Base-by-base conservation (phyloP, 2,113 vertebrate species). In the Amphiprion percula region DNA sequence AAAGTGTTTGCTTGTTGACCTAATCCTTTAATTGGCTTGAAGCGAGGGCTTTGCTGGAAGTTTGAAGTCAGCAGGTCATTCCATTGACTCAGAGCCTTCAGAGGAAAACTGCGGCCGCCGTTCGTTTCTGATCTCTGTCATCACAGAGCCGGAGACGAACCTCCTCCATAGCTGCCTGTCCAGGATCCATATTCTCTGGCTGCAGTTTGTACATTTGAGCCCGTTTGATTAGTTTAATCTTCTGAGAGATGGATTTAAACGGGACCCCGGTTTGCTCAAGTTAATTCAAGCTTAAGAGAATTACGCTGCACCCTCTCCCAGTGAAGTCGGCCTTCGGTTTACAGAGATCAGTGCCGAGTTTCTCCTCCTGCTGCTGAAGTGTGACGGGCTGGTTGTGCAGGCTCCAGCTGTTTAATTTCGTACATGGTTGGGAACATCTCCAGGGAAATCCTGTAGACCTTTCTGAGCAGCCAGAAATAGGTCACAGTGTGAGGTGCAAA, bases 351-450 rank as follows among this genome's bases (percentile, higher is more conserved):
- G 64, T 71, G 75, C 74, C 5, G 85, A 59, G 52, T 71, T 72
- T 65, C 50, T 74, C 47, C 70, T 30, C 70, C 60, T 79, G 55
- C 70, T 73, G n/a, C 85, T 79, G 80, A 74, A 71, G 61, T 61
- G 76, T 49, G 77, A 65, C 37, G 12, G 77, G 33, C 77, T 16
- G 54, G 46, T 19, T 11, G 6, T 28, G 46, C 82, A 26, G 53
- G 54, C 75, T 91, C 77, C 83, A 88, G 84, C 77, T 83, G 83
- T 88, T 91, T 86, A 63, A 91, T 88, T 92, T 85, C 74, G 73
- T 82, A 74, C 69, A 44, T 66, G 68, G 60, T 71, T 66, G 62
- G 78, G 79, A 91, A 75, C 61, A 63, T 89, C 92, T 91, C 84
- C 54, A 65, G 89, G 86, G 90, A 91, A 89, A 83, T 91, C 80